phyloP scores from a whole-genome alignment of 2,797 vertebrate species.

The Prunella strophiata region DNA sequence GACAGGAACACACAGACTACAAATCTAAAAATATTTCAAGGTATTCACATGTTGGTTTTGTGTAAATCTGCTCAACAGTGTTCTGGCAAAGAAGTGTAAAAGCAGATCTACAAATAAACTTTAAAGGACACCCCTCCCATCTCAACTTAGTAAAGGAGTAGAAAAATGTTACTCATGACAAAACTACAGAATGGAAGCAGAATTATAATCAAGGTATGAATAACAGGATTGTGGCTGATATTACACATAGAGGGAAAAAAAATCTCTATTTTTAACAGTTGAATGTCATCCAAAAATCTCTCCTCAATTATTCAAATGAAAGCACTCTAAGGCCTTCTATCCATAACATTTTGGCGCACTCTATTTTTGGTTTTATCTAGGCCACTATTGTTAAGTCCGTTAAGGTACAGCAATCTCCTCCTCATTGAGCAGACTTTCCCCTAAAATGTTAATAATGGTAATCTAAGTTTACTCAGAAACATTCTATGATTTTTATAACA shows the following conservation, averaged over 20 bases:
- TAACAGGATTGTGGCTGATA: background rate
- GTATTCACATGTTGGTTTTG: background rate
- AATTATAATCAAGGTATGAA: background rate
- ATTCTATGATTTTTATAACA: slow-evolving; percentile 11
- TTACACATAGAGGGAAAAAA: background rate
- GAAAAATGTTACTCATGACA: background rate
- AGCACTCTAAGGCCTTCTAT: background rate
- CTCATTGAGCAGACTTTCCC: background rate
- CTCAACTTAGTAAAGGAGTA: background rate
- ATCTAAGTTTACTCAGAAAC: slow-evolving; percentile 40
- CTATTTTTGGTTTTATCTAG: slow-evolving; percentile 25
- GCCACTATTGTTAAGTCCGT: background rate
- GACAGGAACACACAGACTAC: background rate
- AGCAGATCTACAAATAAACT: background rate
- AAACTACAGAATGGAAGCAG: background rate
- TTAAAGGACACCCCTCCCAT: background rate
- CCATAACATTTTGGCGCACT: background rate
- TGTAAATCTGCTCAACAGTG: background rate
- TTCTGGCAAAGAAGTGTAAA: background rate
- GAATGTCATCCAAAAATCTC: background rate
- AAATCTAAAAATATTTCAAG: background rate
- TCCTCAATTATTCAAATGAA: background rate
- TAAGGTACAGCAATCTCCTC: background rate
- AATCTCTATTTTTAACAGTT: background rate
- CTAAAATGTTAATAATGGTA: slow-evolving; percentile 26